Conservation (phyloP, 1,140 invertebrate genomes). For the Ips typographus region DNA sequence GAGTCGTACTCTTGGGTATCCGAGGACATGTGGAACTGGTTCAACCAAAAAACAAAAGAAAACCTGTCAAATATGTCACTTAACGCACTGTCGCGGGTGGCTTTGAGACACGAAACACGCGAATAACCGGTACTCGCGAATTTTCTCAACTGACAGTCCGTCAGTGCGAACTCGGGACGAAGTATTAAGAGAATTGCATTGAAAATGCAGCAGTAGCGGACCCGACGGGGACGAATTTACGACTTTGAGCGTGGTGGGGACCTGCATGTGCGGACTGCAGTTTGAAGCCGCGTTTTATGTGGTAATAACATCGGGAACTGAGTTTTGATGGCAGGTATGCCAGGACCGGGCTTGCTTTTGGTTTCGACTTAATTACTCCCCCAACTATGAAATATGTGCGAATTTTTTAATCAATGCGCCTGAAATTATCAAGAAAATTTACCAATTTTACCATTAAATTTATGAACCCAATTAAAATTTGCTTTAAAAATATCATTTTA, state of each 20-base stretch:
- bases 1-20: slow-evolving; percentile 45
- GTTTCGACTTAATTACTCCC: too few relatives aligned
- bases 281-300: slow-evolving; percentile 51
- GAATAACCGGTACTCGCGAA: slow-evolving; percentile 32
- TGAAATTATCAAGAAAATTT: too few relatives aligned
- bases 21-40: slow-evolving; percentile 29
- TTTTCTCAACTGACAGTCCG: slow-evolving; percentile 46
- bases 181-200: slow-evolving; percentile 46
- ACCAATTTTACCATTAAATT: too few relatives aligned
- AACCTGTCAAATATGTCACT: background rate
- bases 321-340: slow-evolving; percentile 48
- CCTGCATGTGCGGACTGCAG: slow-evolving; percentile 52
- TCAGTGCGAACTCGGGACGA: slow-evolving; percentile 37
- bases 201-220: slow-evolving; percentile 41
- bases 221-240: slow-evolving; percentile 48
- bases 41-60: too few relatives aligned
- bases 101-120: background rate
- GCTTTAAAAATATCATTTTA: too few relatives aligned
- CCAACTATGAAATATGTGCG: too few relatives aligned
- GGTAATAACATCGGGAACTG: slow-evolving; percentile 50
- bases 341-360: slow-evolving; percentile 16
- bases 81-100: slow-evolving; percentile 1
- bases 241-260: slow-evolving; percentile 48
- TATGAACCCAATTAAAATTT: too few relatives aligned
- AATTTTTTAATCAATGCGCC: too few relatives aligned